These are phyloP conservation scores for Ctenopoma multispine DNA, from an alignment of 2,797 vertebrate genomes.

Conservation along the genomic window DNA sequence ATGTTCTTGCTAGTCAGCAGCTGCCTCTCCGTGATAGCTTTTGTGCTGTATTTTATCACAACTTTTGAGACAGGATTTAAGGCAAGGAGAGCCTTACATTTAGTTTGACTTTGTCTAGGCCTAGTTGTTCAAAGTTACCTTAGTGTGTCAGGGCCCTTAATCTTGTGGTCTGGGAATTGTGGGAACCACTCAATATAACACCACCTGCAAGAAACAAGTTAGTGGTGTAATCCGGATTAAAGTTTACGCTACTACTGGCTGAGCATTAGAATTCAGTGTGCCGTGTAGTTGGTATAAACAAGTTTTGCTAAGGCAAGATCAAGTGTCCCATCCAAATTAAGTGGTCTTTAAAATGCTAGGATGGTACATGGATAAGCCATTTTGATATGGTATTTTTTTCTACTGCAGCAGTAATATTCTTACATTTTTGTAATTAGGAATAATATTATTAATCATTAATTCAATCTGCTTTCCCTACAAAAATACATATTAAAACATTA, in stretches of 20 bases:
- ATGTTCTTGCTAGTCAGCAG: not conserved
- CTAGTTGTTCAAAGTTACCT: conserved; percentile 34
- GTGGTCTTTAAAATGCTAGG: conserved; percentile 13
- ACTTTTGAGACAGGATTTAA: not conserved
- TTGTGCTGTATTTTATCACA: not conserved
- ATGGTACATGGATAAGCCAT: conserved; percentile 1
- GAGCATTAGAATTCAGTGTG: conserved; percentile 39
- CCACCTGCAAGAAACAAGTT: conserved; percentile 57
- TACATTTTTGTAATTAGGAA: conserved; percentile 3
- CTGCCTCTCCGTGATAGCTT: not conserved
- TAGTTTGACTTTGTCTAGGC: conserved; percentile 27
- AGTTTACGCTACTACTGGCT: conserved; percentile 39
- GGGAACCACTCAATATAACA: conserved; percentile 62
- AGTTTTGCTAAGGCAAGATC: conserved; percentile 19
- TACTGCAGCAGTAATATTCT: not conserved
- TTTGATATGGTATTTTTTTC: not conserved
- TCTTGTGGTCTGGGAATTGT: conserved; percentile 56
- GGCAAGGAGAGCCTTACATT: conserved; percentile 6
- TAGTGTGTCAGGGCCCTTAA: conserved; percentile 45
- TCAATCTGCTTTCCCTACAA: not conserved
- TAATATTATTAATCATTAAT: conserved; percentile 9
- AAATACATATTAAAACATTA: too few relatives aligned
- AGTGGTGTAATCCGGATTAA: conserved; percentile 70
- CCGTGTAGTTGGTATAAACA: conserved; percentile 33
- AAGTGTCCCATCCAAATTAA: conserved; percentile 15